Percentiles rank a stretch among this genome's conserved stretches.
These are phyloP conservation scores for Merops nubicus DNA, from an alignment of 2,113 vertebrate genomes.

Conservation along the genomic window DNA sequence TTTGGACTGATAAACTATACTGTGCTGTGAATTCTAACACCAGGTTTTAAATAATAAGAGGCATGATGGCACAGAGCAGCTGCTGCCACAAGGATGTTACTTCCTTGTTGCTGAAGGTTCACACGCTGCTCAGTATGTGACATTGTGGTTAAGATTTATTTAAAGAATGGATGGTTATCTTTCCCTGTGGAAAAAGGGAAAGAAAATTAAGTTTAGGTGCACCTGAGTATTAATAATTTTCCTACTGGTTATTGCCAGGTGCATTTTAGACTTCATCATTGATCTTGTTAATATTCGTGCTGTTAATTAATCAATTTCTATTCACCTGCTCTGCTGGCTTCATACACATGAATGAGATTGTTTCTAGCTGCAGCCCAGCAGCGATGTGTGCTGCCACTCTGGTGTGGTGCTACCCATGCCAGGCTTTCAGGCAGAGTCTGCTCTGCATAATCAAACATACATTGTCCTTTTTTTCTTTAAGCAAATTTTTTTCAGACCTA, in stretches of 20 bases:
- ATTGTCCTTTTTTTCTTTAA: neutral
- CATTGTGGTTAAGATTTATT: constrained; percentile 22
- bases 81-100: neutral
- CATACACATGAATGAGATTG: neutral
- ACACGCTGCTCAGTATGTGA: neutral
- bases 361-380: neutral
- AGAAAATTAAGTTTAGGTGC: neutral
- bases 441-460: neutral
- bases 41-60: neutral
- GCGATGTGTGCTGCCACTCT: neutral
- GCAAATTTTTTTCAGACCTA: neutral
- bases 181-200: neutral
- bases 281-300: neutral
- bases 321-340: neutral
- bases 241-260: constrained; percentile 30
- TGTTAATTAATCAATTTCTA: constrained; percentile 8
- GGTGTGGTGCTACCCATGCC: neutral
- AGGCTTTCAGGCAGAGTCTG: neutral
- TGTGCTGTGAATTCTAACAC: neutral
- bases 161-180: constrained; percentile 8
- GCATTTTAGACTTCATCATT: constrained; percentile 16
- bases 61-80: neutral
- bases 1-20: neutral
- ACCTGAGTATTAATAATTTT: neutral
- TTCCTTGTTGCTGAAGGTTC: neutral